A percentile compares a stretch with the other conserved stretches of the same genome.
Conservation (phyloP, 1,140 invertebrate genomes). For the Potamilus streckersoni region DNA sequence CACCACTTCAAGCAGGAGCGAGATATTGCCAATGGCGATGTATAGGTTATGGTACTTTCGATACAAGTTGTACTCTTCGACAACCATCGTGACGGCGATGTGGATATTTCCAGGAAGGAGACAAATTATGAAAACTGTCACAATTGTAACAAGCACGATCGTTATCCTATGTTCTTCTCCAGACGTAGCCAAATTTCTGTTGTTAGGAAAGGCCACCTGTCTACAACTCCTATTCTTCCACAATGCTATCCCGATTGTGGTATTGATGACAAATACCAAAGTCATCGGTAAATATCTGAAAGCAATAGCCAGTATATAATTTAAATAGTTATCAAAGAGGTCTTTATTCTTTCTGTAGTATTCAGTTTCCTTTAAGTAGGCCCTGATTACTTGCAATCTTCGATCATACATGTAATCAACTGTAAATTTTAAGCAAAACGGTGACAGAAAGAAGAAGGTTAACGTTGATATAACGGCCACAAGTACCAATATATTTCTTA, state of each 20-base stretch:
- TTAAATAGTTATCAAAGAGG: slow-evolving; percentile 11
- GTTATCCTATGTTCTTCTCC: slow-evolving; percentile 21
- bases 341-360: slow-evolving; percentile 13
- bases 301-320: slow-evolving; percentile 8
- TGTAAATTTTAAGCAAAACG: not conserved
- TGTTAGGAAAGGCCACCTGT: slow-evolving; percentile 11
- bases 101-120: slow-evolving; percentile 23
- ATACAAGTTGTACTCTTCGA: slow-evolving; percentile 5
- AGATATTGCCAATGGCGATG: slow-evolving; percentile 12
- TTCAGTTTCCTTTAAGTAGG: not conserved
- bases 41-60: slow-evolving; percentile 23
- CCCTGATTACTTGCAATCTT: not conserved
- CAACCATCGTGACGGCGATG: not conserved
- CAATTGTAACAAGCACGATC: slow-evolving; percentile 19
- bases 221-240: slow-evolving; percentile 12
- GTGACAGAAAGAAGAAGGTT: not conserved
- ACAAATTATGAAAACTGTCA: slow-evolving; percentile 21
- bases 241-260: slow-evolving; percentile 9
- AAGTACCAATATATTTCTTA: not conserved
- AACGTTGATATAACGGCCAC: not conserved
- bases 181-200: not conserved
- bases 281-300: slow-evolving; percentile 25
- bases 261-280: slow-evolving; percentile 21
- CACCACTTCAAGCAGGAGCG: slow-evolving; percentile 12
- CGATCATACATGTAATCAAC: not conserved